Conservation (phyloP, 2,113 vertebrate genomes). For the Psittacula cyanocephala region DNA sequence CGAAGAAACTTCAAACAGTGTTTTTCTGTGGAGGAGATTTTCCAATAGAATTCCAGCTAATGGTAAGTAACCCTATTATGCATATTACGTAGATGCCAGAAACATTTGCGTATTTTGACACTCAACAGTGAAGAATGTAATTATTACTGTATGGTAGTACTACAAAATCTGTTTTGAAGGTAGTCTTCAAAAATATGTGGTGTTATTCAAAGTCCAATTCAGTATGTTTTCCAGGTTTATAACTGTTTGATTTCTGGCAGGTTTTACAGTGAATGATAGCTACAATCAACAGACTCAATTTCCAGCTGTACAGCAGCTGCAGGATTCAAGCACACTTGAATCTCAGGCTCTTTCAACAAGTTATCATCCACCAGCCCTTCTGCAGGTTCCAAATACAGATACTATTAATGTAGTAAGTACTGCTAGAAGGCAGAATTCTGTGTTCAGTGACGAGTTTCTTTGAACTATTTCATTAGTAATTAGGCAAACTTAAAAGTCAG, state of each 20-base stretch:
- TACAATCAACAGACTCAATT: conserved; percentile 86
- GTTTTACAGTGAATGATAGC: conserved; percentile 88
- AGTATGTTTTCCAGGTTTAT: not conserved
- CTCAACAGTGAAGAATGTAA: not conserved
- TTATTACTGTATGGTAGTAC: not conserved
- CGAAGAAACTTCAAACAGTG: conserved; percentile 71
- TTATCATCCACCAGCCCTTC: conserved; percentile 86
- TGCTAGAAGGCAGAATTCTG: not conserved
- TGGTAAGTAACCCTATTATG: conserved; percentile 55
- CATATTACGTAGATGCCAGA: not conserved
- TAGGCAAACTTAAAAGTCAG: not conserved
- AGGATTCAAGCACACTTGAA: conserved; percentile 96
- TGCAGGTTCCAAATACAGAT: conserved; percentile 83
- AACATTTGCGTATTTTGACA: not conserved
- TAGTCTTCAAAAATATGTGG: not conserved
- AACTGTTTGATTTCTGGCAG: conserved; percentile 70
- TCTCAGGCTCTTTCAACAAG: conserved; percentile 93
- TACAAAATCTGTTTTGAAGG: not conserved
- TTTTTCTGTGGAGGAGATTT: conserved; percentile 70
- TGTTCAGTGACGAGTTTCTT: not conserved
- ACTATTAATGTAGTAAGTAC: conserved; percentile 72
- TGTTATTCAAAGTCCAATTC: not conserved
- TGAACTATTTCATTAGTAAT: not conserved
- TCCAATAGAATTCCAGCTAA: conserved; percentile 67
- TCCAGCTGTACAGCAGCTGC: conserved; percentile 92